Evolutionary conservation across 2,113 vertebrate genomes (phyloP).

Genomic region (Protobothrops flavoviridis): DNA sequence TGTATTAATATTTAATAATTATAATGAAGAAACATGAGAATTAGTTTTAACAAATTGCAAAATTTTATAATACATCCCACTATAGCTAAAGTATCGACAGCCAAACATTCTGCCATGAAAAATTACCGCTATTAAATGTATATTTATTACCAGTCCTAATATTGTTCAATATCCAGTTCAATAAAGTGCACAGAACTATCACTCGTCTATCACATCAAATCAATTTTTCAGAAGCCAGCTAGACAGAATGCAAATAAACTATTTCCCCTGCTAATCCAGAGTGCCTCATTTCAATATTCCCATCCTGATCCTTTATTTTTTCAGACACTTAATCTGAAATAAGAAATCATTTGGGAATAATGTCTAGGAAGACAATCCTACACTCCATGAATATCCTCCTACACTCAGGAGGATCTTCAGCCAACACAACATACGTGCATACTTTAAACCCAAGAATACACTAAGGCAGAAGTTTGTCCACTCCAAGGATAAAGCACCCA

Average conservation of each 20-base stretch:
- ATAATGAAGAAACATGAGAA: fast-evolving
- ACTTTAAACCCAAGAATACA: too few relatives aligned
- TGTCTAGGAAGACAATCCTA: not conserved
- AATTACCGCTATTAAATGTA: not conserved
- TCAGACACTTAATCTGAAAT: not conserved
- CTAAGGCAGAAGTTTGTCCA: too few relatives aligned
- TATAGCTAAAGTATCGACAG: not conserved
- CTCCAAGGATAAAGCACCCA: too few relatives aligned
- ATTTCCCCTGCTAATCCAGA: too few relatives aligned
- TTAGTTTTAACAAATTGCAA: conserved; percentile 1
- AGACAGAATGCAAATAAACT: conserved; percentile 23
- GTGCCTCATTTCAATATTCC: not conserved
- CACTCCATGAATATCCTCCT: not conserved
- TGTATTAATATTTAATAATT: not conserved
- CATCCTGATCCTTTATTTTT: not conserved
- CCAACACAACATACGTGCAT: too few relatives aligned
- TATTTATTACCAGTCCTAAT: not conserved
- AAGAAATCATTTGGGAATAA: not conserved
- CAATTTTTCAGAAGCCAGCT: conserved; percentile 22
- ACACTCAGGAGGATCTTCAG: too few relatives aligned
- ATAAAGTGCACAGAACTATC: conserved; percentile 38
- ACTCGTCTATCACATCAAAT: not conserved
- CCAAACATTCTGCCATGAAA: not conserved
- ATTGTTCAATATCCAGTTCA: conserved; percentile 18
- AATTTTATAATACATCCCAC: not conserved